Evolutionary conservation across 2,113 vertebrate species (phyloP).

Genomic region (Panurus biarmicus): DNA sequence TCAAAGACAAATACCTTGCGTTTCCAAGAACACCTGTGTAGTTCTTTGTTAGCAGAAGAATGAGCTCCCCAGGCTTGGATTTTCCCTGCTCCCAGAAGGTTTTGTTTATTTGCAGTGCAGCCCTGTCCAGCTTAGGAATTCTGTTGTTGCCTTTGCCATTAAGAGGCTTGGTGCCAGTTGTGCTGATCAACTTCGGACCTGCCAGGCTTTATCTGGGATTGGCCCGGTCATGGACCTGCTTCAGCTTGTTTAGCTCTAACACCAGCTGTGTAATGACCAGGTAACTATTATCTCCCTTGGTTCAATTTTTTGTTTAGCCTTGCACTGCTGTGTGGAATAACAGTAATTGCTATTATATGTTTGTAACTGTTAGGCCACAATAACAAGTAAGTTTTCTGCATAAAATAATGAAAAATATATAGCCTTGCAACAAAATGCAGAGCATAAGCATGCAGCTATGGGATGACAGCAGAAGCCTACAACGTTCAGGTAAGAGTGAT

Average conservation of each 20-base stretch:
- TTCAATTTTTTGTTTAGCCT: not conserved
- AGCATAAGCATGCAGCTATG: not conserved
- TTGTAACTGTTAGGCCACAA: not conserved
- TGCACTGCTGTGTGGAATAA: not conserved
- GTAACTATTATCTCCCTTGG: not conserved
- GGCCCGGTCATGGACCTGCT: not conserved
- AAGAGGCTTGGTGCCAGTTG: not conserved
- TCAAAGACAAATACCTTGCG: not conserved
- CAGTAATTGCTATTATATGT: not conserved
- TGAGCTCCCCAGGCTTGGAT: not conserved
- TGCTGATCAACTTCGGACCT: rapidly evolving
- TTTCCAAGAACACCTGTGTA: not conserved
- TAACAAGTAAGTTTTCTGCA: not conserved
- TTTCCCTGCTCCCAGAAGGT: not conserved
- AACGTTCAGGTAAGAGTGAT: not conserved
- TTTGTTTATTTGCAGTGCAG: not conserved
- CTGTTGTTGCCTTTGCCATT: not conserved
- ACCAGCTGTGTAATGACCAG: not conserved
- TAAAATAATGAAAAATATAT: not conserved
- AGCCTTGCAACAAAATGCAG: not conserved
- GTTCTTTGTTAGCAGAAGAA: not conserved
- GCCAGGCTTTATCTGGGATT: not conserved
- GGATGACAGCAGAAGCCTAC: not conserved
- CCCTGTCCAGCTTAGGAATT: not conserved
- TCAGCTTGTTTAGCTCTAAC: not conserved